A percentile compares a stretch with the other conserved stretches of the same genome.
Evolutionary conservation across 2,888 invertebrate genomes (phyloP).

Genomic region (Vanessa cardui): DNA sequence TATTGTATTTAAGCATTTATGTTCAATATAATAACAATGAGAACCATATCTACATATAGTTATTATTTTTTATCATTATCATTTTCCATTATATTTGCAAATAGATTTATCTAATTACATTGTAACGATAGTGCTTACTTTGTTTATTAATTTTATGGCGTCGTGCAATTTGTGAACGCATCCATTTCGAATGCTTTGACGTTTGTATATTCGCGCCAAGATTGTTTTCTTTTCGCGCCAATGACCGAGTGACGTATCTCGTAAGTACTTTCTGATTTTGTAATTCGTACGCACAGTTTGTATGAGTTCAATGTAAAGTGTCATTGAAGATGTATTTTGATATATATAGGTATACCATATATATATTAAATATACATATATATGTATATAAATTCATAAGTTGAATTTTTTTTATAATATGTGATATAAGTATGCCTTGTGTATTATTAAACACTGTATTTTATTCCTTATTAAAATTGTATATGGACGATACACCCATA

Average conservation of each 20-base stretch:
- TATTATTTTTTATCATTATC: not conserved
- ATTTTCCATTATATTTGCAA: not conserved
- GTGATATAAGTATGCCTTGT: too few relatives aligned
- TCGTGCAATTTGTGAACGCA: not conserved
- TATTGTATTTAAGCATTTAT: not conserved
- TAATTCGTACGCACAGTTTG: too few relatives aligned
- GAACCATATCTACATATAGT: not conserved
- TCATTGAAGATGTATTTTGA: too few relatives aligned
- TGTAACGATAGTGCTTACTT: not conserved
- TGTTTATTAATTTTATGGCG: not conserved
- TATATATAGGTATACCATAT: too few relatives aligned
- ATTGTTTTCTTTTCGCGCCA: conserved; percentile 1
- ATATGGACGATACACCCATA: not conserved
- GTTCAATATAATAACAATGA: not conserved
- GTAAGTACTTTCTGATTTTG: too few relatives aligned
- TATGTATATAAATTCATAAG: too few relatives aligned
- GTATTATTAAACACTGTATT: too few relatives aligned
- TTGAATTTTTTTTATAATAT: too few relatives aligned
- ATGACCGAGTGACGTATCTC: not conserved
- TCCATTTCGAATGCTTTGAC: not conserved
- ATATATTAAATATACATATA: too few relatives aligned
- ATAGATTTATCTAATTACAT: not conserved
- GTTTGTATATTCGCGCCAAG: not conserved
- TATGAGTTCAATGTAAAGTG: too few relatives aligned
- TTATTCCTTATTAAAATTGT: not conserved